Evolutionary conservation across 2,113 vertebrate species (phyloP).

Genomic region (Stegostoma tigrinum): DNA sequence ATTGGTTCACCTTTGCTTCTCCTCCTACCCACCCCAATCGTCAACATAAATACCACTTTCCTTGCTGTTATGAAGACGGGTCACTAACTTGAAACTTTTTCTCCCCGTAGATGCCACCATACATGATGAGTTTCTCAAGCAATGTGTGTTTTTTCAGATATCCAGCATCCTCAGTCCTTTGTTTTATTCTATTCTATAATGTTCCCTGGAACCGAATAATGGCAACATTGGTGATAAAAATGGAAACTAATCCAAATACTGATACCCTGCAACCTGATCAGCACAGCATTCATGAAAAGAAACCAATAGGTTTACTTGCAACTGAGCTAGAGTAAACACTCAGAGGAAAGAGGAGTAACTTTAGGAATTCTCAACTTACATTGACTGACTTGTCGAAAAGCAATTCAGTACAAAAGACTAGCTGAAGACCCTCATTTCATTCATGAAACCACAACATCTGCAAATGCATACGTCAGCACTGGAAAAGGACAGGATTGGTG

Average conservation of each 20-base stretch:
- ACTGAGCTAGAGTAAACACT: neutral
- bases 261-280: neutral
- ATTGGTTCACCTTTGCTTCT: too few relatives aligned
- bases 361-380: neutral
- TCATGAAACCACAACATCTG: neutral
- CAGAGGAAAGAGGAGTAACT: neutral
- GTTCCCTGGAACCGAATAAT: neutral
- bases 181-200: too few relatives aligned
- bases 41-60: too few relatives aligned
- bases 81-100: too few relatives aligned
- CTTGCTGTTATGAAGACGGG: too few relatives aligned
- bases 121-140: too few relatives aligned
- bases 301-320: neutral
- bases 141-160: too few relatives aligned
- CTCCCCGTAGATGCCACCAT: too few relatives aligned
- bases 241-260: neutral
- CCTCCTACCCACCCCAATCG: too few relatives aligned
- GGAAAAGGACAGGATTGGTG: neutral
- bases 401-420: neutral
- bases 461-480: neutral
- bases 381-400: neutral
- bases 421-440: neutral
- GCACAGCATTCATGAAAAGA: neutral
- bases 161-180: too few relatives aligned
- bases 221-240: neutral